Conservation (phyloP, 2,113 vertebrate genomes). For the Machaerirhynchus nigripectus region DNA sequence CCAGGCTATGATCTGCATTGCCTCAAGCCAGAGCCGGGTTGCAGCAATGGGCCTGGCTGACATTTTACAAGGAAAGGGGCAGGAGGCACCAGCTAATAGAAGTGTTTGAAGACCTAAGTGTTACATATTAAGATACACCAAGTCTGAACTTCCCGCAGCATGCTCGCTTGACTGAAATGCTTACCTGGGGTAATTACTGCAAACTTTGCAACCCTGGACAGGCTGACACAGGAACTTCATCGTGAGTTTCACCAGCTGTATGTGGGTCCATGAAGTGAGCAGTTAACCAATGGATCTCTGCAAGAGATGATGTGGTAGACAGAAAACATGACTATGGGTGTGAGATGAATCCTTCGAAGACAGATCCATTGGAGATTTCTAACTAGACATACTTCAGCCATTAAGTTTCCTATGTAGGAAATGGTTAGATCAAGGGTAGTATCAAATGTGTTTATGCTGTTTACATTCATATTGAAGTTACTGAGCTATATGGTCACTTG, state of each 20-base stretch:
- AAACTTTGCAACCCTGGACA: not conserved
- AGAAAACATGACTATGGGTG: not conserved
- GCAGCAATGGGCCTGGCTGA: not conserved
- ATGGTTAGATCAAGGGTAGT: not conserved
- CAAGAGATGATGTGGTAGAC: not conserved
- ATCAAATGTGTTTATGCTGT: not conserved
- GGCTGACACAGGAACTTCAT: not conserved
- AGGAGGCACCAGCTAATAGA: not conserved
- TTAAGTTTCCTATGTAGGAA: not conserved
- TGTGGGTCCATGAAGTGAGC: not conserved
- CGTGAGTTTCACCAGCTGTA: not conserved
- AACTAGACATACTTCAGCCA: not conserved
- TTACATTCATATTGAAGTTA: not conserved
- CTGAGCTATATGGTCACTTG: not conserved
- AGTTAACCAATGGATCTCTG: not conserved
- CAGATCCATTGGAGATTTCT: not conserved
- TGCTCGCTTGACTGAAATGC: not conserved
- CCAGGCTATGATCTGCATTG: not conserved
- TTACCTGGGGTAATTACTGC: not conserved
- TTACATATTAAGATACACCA: not conserved
- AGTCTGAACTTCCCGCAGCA: not conserved
- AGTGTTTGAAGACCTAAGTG: conserved; percentile 4
- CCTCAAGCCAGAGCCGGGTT: not conserved
- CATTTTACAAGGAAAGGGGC: not conserved
- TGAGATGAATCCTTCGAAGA: not conserved